These are phyloP conservation scores for Nestor notabilis DNA, from an alignment of 2,113 vertebrate species.

Conservation along the genomic window DNA sequence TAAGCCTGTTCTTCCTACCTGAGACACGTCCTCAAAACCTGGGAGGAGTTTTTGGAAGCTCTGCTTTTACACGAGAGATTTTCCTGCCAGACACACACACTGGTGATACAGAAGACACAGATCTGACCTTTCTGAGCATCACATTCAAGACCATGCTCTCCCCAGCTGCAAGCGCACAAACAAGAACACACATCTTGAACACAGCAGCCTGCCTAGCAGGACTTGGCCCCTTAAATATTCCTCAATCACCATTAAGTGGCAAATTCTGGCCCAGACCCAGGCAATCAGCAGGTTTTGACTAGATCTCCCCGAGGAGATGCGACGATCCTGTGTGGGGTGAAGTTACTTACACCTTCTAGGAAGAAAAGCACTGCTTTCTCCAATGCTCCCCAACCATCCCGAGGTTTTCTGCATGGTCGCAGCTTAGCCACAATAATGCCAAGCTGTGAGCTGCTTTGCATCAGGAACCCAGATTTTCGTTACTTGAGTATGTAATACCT, in stretches of 20 bases:
- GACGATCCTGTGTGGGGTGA: neutral
- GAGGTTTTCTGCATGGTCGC: neutral
- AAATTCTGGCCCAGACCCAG: neutral
- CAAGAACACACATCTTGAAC: neutral
- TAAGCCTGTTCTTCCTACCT: neutral
- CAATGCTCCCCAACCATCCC: accelerated
- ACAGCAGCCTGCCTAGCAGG: neutral
- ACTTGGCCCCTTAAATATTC: neutral
- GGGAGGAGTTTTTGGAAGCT: neutral
- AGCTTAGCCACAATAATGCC: neutral
- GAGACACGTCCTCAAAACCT: neutral
- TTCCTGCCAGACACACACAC: neutral
- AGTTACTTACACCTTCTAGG: neutral
- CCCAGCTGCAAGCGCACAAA: neutral
- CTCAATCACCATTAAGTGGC: neutral
- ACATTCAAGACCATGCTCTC: accelerated
- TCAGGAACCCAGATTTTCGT: neutral
- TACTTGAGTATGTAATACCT: neutral
- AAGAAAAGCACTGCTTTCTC: neutral
- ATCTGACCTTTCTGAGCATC: neutral
- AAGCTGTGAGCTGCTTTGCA: neutral
- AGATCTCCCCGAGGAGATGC: neutral
- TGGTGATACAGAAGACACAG: neutral
- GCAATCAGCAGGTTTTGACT: neutral
- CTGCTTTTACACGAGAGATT: neutral